phyloP scores from a whole-genome alignment of 2,888 invertebrate genomes.

The Cantharis lateralis region DNA sequence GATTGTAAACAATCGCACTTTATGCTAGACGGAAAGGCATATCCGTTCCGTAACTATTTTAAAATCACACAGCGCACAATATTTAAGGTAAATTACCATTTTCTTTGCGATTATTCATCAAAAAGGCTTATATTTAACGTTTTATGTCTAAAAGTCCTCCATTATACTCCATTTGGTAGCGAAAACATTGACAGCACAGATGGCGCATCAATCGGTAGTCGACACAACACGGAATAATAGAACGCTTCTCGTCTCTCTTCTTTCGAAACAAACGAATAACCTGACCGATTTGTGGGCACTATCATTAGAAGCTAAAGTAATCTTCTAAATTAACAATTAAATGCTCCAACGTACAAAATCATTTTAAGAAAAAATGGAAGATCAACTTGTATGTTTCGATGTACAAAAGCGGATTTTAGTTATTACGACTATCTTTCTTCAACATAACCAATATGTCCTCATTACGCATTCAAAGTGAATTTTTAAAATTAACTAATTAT shows the following conservation, averaged over 20 bases:
- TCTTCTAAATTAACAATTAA: neutral
- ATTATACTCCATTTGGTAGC: slow-evolving; percentile 66
- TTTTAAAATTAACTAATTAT: slow-evolving; percentile 8
- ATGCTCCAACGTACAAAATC: neutral
- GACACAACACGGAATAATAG: slow-evolving; percentile 48
- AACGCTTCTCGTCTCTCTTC: slow-evolving; percentile 25
- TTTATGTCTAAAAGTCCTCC: slow-evolving; percentile 68
- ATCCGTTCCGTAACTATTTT: slow-evolving; percentile 46
- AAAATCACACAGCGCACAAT: slow-evolving; percentile 45
- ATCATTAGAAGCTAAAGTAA: slow-evolving; percentile 13
- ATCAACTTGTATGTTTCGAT: neutral
- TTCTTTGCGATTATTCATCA: slow-evolving; percentile 55
- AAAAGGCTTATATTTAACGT: slow-evolving; percentile 62
- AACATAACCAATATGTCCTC: slow-evolving; percentile 62
- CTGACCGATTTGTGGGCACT: neutral
- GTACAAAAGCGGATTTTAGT: slow-evolving; percentile 11
- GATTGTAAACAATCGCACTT: slow-evolving; percentile 58
- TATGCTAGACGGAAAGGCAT: slow-evolving; percentile 49
- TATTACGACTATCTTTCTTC: slow-evolving; percentile 49
- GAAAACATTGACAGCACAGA: slow-evolving; percentile 82
- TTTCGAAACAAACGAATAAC: slow-evolving; percentile 29
- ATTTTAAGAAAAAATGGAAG: neutral
- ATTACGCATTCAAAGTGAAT: slow-evolving; percentile 57
- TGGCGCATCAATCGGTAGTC: slow-evolving; percentile 71
- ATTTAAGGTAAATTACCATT: slow-evolving; percentile 55